These are phyloP conservation scores for Gracilinanus agilis DNA, from an alignment of 2,113 vertebrate species.

Conservation along the genomic window DNA sequence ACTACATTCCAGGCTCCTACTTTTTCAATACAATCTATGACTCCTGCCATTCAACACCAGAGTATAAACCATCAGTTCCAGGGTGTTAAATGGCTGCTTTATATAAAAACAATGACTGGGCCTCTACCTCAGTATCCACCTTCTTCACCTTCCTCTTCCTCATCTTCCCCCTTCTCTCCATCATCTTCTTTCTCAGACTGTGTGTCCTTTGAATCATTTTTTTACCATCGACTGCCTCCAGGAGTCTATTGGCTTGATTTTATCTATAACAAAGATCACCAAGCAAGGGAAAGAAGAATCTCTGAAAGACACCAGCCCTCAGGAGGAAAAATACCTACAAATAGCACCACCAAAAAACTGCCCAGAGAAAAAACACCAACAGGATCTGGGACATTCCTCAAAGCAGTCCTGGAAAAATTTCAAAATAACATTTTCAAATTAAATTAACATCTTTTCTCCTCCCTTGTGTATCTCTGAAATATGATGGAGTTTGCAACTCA, in stretches of 20 bases:
- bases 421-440: conserved; percentile 65
- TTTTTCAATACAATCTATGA: background rate
- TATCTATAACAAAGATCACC: conserved; percentile 63
- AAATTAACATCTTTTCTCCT: conserved; percentile 65
- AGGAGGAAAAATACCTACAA: conserved; percentile 19
- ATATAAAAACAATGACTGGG: conserved; percentile 63
- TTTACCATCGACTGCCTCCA: conserved; percentile 66
- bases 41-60: conserved; percentile 18
- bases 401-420: conserved; percentile 57
- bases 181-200: background rate
- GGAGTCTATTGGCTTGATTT: conserved; percentile 77
- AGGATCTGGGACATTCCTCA: conserved; percentile 18
- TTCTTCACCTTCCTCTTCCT: background rate
- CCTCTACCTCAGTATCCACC: background rate
- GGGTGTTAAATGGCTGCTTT: conserved; percentile 66
- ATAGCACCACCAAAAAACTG: background rate
- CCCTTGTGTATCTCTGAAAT: conserved; percentile 57
- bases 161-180: background rate
- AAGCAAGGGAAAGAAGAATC: conserved; percentile 32
- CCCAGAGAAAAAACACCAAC: conserved; percentile 41
- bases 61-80: conserved; percentile 36
- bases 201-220: conserved; percentile 19
- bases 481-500: background rate
- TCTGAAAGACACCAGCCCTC: conserved; percentile 8
- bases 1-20: background rate